These are phyloP conservation scores for Cephalophus harveyi DNA, from an alignment of 2,113 vertebrate species.

Conservation along the genomic window DNA sequence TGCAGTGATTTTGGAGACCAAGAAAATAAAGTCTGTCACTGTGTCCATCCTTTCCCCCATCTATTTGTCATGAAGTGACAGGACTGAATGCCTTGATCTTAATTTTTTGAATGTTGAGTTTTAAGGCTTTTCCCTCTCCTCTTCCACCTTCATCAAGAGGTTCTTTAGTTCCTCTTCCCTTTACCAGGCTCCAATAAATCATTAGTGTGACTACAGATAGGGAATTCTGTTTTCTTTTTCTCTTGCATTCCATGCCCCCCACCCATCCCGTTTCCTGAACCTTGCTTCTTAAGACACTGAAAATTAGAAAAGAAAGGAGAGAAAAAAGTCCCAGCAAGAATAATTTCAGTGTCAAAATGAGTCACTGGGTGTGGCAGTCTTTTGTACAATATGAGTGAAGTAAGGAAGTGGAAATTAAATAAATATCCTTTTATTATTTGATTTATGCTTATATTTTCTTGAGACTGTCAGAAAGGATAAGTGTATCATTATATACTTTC, in stretches of 20 bases:
- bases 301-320: neutral
- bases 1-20: neutral
- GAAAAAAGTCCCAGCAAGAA: neutral
- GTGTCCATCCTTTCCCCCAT: neutral
- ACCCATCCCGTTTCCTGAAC: neutral
- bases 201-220: rapidly evolving
- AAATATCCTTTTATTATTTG: neutral
- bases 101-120: neutral
- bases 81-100: neutral
- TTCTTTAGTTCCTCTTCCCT: neutral
- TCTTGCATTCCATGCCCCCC: neutral
- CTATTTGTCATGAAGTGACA: neutral
- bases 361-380: neutral
- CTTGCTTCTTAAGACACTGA: neutral
- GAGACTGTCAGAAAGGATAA: neutral
- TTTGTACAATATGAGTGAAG: neutral
- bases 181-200: neutral
- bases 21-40: neutral
- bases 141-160: neutral
- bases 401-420: neutral
- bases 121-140: neutral
- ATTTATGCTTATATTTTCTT: neutral
- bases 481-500: neutral
- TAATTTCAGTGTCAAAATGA: neutral
- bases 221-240: neutral